A percentile compares a stretch with the other conserved stretches of the same genome.
phyloP scores from a whole-genome alignment of 2,888 invertebrate genomes.

The Drosophila heteroneura region DNA sequence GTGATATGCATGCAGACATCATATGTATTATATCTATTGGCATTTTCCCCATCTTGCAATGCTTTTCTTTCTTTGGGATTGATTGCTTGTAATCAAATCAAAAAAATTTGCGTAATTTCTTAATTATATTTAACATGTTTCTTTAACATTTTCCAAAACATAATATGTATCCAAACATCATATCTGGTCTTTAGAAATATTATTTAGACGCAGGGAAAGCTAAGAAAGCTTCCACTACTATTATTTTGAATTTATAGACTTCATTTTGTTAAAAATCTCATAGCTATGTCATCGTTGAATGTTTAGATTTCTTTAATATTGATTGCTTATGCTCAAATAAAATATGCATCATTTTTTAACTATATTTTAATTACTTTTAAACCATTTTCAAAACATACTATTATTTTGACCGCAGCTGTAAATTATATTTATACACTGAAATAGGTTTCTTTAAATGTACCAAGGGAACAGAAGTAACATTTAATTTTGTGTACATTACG shows the following conservation, averaged over 20 bases:
- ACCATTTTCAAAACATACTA: not conserved
- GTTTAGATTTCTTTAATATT: not conserved
- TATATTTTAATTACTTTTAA: not conserved
- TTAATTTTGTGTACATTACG: not conserved
- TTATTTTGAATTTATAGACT: not conserved
- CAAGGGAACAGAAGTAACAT: not conserved
- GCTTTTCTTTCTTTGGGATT: too few species aligned
- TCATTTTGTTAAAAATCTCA: not conserved
- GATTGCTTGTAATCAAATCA: too few species aligned
- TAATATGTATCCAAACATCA: too few species aligned
- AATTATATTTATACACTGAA: slow-evolving; percentile 6
- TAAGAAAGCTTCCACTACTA: not conserved
- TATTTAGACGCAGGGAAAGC: too few species aligned
- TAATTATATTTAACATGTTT: too few species aligned
- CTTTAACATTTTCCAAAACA: too few species aligned
- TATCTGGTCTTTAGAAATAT: too few species aligned
- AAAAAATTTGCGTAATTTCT: too few species aligned
- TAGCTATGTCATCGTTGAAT: not conserved
- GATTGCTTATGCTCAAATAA: not conserved
- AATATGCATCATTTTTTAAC: not conserved
- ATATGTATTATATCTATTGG: not conserved
- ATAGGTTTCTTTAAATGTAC: not conserved
- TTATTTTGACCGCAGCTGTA: not conserved
- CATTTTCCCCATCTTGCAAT: not conserved
- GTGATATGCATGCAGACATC: not conserved